A percentile compares a stretch with the other conserved stretches of the same genome.
Evolutionary conservation across 1,140 invertebrate genomes (phyloP).

Genomic region (Dinothrombium tinctorium): DNA sequence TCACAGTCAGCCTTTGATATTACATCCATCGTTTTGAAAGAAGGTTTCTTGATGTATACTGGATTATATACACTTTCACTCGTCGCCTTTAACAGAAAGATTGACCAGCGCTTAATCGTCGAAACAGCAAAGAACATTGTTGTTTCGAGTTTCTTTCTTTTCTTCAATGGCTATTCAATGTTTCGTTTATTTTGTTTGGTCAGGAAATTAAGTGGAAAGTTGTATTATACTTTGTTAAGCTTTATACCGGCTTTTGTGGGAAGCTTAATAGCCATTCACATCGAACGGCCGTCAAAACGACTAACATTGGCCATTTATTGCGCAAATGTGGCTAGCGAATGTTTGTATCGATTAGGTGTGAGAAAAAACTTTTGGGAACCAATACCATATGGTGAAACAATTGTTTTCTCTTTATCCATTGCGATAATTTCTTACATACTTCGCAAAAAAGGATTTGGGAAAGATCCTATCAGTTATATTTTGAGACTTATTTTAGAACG

Average conservation of each 20-base stretch:
- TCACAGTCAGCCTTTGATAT: not conserved
- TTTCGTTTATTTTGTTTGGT: slow-evolving; percentile 1
- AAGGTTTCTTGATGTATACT: slow-evolving; percentile 1
- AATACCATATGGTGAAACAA: not conserved
- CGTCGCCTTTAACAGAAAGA: not conserved
- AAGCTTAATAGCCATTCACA: slow-evolving; percentile 13
- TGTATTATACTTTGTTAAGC: slow-evolving; percentile 1
- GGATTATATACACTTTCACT: slow-evolving; percentile 1
- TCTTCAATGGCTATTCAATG: not conserved
- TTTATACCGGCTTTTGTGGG: not conserved
- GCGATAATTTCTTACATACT: slow-evolving; percentile 2
- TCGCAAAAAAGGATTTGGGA: slow-evolving; percentile 1
- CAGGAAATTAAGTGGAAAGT: not conserved
- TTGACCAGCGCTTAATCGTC: not conserved
- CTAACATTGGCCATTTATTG: slow-evolving; percentile 45
- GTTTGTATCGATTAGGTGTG: not conserved
- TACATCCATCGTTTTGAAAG: not conserved
- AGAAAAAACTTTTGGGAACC: not conserved
- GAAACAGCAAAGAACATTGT: not conserved
- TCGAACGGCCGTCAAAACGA: slow-evolving; percentile 44
- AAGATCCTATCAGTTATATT: slow-evolving; percentile 7
- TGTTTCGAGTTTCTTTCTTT: not conserved
- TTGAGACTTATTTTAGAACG: slow-evolving; percentile 8
- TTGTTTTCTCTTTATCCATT: slow-evolving; percentile 9
- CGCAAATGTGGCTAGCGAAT: slow-evolving; percentile 36